Conservation (phyloP, 2,888 invertebrate genomes). For the Leptinotarsa rubiginosa region DNA sequence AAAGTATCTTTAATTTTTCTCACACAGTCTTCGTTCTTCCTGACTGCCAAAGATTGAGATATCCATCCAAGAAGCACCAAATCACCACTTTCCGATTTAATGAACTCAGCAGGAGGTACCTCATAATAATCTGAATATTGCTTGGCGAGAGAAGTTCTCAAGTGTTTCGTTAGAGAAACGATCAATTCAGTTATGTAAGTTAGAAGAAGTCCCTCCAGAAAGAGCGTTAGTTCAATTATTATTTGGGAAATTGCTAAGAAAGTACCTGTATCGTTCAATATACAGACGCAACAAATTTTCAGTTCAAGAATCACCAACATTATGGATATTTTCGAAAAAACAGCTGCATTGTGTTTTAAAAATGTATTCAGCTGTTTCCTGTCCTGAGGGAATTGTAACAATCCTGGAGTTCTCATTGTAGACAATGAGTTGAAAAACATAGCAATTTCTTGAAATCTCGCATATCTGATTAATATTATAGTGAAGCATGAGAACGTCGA, state of each 20-base stretch:
- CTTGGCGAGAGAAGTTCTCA: slow-evolving; percentile 22
- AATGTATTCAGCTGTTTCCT: slow-evolving; percentile 8
- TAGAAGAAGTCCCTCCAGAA: slow-evolving; percentile 30
- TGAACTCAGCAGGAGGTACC: slow-evolving; percentile 37
- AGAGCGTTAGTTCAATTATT: slow-evolving; percentile 30
- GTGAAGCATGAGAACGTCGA: slow-evolving; percentile 21
- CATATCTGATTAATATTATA: slow-evolving; percentile 25
- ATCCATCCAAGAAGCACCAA: slow-evolving; percentile 41
- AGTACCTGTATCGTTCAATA: not conserved
- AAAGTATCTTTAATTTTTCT: slow-evolving; percentile 19
- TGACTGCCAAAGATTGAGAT: slow-evolving; percentile 23
- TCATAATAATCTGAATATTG: slow-evolving; percentile 35
- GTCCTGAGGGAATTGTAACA: not conserved
- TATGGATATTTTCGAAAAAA: not conserved
- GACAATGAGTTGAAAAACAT: slow-evolving; percentile 21
- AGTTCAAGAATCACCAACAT: not conserved
- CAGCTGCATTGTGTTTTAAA: not conserved
- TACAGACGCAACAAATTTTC: slow-evolving; percentile 13
- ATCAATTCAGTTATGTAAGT: slow-evolving; percentile 25
- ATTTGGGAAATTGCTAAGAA: slow-evolving; percentile 12
- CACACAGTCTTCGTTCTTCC: slow-evolving; percentile 26
- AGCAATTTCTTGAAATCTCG: slow-evolving; percentile 27
- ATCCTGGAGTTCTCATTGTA: slow-evolving; percentile 6
- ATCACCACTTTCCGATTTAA: slow-evolving; percentile 35
- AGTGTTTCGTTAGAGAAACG: not conserved